Evolutionary conservation across 2,888 invertebrate genomes (phyloP), one percentile per base, ranked within the genome.

Genomic region (Cistogaster globosa): DNA sequence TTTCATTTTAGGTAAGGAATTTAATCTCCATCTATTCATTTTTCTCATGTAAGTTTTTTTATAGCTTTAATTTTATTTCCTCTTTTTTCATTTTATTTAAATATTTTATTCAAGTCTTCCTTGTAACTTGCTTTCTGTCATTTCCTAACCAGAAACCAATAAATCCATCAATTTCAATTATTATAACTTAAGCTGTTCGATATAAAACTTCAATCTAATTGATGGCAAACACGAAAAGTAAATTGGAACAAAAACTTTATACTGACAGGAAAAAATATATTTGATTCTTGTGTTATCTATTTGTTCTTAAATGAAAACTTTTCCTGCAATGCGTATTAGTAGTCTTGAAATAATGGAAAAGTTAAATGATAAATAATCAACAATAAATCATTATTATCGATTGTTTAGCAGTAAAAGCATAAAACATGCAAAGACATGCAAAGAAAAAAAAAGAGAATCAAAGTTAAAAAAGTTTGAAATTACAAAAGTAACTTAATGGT

Each of bases 161-260:
- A 71, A 79, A 79, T 79, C 63, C 63, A 63, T 63, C 78, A 71
- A 71, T 79, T 55, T 78, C 71, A 71, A 79, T 71, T 79, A 71
- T 57, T 63, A 63, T 48, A 7, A 7, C 38, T 71, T 48, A 71
- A 71, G 22, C 48, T 63, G 36, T 63, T 63, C 36, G 1, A 42
- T 42, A 12, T 12, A 42, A 42, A 12, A 42, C 12, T 42, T 42
- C 12, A 12, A 12, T 42, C 42, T 42, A 42, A 42, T 42, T 42
- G 42, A 42, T 42, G 42, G 2, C 12, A 42, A 42, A 42, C 42
- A 12, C 7, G 12, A 42, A 42, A 42, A 42, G 12, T 12, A 42
- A 42, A 42, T 7, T 42, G 6, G 0, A 42, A 4, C 42, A 42
- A 42, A 42, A 42, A 42, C 3, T 12, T 42, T 42, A 6, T 11